Base-by-base conservation (phyloP, 2,888 invertebrate genomes). In the Netelia inedita region DNA sequence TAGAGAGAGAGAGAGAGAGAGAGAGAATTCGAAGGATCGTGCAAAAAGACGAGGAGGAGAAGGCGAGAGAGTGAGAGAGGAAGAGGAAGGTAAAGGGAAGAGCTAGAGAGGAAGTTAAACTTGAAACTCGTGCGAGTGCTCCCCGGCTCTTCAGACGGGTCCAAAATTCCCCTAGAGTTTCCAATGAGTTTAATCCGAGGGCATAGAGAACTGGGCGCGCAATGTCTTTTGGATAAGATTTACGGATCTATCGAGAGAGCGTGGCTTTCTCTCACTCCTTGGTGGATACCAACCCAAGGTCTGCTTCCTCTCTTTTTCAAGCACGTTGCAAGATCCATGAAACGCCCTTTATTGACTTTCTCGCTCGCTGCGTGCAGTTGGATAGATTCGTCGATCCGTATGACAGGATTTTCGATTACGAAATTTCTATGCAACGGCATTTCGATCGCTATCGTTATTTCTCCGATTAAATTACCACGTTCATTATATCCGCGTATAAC, bases 161-260 rank as follows among this genome's bases (percentile, higher is more conserved):
- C 74, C 68, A 41, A 69, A 85, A 69, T 85, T 85, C 57, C 50
- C 57, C 73, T 43, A 46, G 81, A 85, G 79, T 79, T 82, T 69
- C 78, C 57, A 59, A 74, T 57, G 57, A 78, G 78, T 85, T 85
- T 79, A 23, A 53, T 46, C 53, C 74, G 35, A 23, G 28, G 50
- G 61, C 19, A 19, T 19, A 16, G 19, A 9, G 57, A 57, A 10
- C n/a, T 19, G 19, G 46, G 46, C 46, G 46, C 59, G 59, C 19
- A 53, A 65, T 65, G 74, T 74, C 74, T 61, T 14, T n/a, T 14
- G n/a, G n/a, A 53, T 61, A 35, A 57, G 57, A 57, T 57, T 57
- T 57, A 57, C 57, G 57, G 57, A 57, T 57, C 21, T 19, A 19
- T 16, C 19, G 57, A 57, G 57, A 16, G 46, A 19, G 57, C 8